Conservation (phyloP, 2,888 invertebrate genomes). For the Cephus pulcher region DNA sequence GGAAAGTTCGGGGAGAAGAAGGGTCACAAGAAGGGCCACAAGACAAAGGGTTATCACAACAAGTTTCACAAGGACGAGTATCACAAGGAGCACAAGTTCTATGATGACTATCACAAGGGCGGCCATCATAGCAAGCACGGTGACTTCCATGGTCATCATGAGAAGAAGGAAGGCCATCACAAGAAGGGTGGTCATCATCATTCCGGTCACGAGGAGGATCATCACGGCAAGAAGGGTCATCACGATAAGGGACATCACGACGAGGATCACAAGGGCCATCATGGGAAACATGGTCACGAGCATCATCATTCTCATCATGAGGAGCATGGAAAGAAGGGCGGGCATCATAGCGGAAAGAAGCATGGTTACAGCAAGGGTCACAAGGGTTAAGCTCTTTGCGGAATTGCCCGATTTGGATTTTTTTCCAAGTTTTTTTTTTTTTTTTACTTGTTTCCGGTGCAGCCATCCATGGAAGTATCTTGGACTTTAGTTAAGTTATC, state of each 20-base stretch:
- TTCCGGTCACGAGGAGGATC: conserved; percentile 72
- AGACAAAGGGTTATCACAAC: conserved; percentile 83
- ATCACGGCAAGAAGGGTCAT: conserved; percentile 75
- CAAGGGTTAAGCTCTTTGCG: conserved; percentile 19
- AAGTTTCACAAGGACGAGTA: conserved; percentile 84
- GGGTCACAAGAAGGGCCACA: conserved; percentile 82
- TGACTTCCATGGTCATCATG: conserved; percentile 75
- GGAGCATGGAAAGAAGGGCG: conserved; percentile 71
- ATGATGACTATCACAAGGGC: conserved; percentile 79
- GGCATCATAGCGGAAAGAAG: conserved; percentile 70
- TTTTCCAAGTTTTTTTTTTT: not conserved
- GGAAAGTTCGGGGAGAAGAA: conserved; percentile 80
- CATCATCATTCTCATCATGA: conserved; percentile 71
- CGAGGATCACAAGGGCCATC: conserved; percentile 74
- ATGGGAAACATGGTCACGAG: conserved; percentile 73
- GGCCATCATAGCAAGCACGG: conserved; percentile 79
- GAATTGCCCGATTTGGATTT: conserved; percentile 3
- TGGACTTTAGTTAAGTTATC: not conserved
- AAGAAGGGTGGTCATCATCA: conserved; percentile 76
- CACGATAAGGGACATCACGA: conserved; percentile 76
- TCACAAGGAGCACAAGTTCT: conserved; percentile 83
- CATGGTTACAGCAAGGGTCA: conserved; percentile 52
- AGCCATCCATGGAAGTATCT: not conserved
- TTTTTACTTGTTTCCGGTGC: conserved; percentile 3
- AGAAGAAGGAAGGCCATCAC: conserved; percentile 72